Evolutionary conservation across 2,888 invertebrate genomes (phyloP), one percentile per base, ranked within the genome.

Genomic region (Ptychoptera albimana): DNA sequence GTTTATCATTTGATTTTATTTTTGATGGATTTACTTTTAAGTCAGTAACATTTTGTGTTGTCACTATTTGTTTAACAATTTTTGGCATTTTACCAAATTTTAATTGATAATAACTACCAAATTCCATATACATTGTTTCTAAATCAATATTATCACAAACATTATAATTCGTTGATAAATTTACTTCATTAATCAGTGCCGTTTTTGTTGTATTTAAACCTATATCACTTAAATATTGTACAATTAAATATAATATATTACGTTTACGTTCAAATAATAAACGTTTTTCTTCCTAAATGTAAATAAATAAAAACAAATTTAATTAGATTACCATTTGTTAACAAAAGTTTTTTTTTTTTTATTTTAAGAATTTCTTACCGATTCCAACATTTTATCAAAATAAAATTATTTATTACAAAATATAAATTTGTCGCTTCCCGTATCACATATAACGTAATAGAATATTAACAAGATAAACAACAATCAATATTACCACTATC

Each of bases 121-220:
- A 94, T 55, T 93, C 92, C 70, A 87, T 78, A 46, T 93, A 66
- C 51, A 94, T 82, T 37, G 83, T 82, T 50, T 86, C 84, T 57
- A 94, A 67, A 60, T 92, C 91, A 46, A 94, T 77, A 56, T 94
- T 94, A 57, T 94, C 94, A 62, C 93, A 94, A 34, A 92, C 71
- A 55, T 75, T 71, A 57, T 76, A 78, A 7, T 71, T 71, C 1
- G 79, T 70, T n/a, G 56, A 53, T 9, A 91, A 66, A 37, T 75
- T 76, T 0, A 87, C 84, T 62, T 93, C 93, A 14, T 68, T 65
- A 23, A 69, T 68, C 46, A 93, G 68, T 9, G 68, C 59, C 43
- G 79, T 75, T 0, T 80, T 80, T 0, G 82, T 68, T 47, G 75
- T 73, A 48, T 65, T 61, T 45, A 70, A 72, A 38, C 82, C 79